phyloP scores from a whole-genome alignment of 2,113 vertebrate genomes.

The Puffinus mauretanicus region DNA sequence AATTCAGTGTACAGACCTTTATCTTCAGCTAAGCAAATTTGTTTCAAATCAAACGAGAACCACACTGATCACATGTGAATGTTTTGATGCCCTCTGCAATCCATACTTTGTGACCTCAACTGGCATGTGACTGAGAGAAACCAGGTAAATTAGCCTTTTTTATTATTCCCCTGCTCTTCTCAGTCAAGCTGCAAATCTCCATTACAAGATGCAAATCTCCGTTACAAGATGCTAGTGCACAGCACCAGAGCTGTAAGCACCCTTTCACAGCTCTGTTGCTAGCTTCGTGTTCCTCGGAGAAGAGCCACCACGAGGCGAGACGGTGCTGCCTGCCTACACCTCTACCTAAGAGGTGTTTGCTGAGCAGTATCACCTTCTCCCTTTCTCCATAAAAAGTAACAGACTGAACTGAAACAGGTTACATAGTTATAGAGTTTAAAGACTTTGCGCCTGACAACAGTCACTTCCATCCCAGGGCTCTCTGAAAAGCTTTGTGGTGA shows the following conservation, averaged over 20 bases:
- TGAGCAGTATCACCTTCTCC: not conserved
- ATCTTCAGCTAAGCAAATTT: not conserved
- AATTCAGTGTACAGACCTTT: not conserved
- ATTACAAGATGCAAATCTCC: rapidly evolving
- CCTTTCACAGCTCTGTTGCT: not conserved
- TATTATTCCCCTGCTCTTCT: not conserved
- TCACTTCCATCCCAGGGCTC: not conserved
- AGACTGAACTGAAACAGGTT: not conserved
- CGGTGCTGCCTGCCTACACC: not conserved
- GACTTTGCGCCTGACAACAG: not conserved
- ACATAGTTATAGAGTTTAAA: not conserved
- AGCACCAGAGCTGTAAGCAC: rapidly evolving
- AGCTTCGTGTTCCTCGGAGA: not conserved
- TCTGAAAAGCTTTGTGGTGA: not conserved
- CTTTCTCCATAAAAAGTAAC: not conserved
- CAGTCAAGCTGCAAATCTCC: not conserved
- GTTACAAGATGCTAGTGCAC: rapidly evolving
- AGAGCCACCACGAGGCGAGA: rapidly evolving
- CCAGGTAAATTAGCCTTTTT: not conserved
- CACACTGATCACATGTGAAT: too few species aligned
- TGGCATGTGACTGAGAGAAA: rapidly evolving
- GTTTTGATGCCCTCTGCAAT: not conserved
- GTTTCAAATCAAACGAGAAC: not conserved
- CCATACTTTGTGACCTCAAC: not conserved
- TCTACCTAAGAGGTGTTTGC: rapidly evolving